Base-by-base conservation (phyloP, 2,888 invertebrate genomes). In the Anthrax anthrax region DNA sequence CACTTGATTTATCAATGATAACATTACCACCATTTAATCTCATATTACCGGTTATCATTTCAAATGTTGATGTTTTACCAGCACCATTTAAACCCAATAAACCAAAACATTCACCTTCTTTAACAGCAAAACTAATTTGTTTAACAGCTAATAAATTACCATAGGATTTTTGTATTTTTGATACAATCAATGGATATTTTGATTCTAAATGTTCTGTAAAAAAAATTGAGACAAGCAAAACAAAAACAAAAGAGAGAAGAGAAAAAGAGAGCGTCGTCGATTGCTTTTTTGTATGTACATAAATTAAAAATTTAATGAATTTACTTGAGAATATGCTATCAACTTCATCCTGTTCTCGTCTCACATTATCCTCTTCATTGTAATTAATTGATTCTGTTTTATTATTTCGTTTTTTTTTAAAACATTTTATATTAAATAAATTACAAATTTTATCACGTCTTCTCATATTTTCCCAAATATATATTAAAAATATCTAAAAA, bases 41-140 rank as follows among this genome's bases (percentile, higher is more conserved):
- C 50, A 76, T 74, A 58, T 82, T 81, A 0, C 80, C 80, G 0
- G 87, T 84, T 44, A 90, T 69, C 80, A 89, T 84, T 62, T 80
- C 79, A 65, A 92, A 92, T 1, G 88, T 86, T 4, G 81, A 82
- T 0, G 85, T 82, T 65, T 89, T 89, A 9, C 88, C 89, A 1
- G 89, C 88, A 13, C 89, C 88, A 63, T 89, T 89, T n/a, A 85
- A 80, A 0, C 89, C 89, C 46, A 90, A 69, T 27, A 89, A 69
- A 1, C 89, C 89, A 59, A 88, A 85, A 58, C 88, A 89, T 65
- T 87, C 84, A 3, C 84, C 82, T 59, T 57, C 57, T 41, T 72
- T 74, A 9, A 86, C 78, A 0, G 77, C 76, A 59, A 88, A 80
- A 58, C 73, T 78, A 44, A 86, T 62, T 14, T 78, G 77, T 39